Evolutionary conservation across 1,140 invertebrate genomes (phyloP), one percentile per base, ranked within the genome.

Genomic region (Philaenus spumarius): DNA sequence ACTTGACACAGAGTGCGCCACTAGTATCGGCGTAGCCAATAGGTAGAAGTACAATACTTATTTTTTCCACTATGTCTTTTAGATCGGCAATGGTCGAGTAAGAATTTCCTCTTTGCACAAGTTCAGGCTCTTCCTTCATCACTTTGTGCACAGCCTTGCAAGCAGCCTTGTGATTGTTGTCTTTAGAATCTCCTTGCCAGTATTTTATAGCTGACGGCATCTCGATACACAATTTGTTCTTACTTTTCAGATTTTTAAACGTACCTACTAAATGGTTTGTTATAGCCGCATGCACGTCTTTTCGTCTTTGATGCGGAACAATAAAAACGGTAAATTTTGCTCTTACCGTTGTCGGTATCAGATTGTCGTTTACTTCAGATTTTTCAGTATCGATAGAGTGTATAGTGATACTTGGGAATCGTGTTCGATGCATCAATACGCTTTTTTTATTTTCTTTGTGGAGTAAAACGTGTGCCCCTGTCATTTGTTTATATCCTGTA

Each of bases 301-400:
- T 23, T 2, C 15, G 30, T 20, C 5, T 53, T n/a, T 51, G 75
- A 66, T 84, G 70, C 0, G 82, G 81, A 2, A 84, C 82, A 47
- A 83, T 71, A 53, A 81, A 72, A 59, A 84, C 77, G 14, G 80
- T 82, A 67, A 84, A 84, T 64, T 84, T 85, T 30, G 26, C 26
- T 9, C 9, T 30, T 4, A 30, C 26, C 9, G 3, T 30, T 3
- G 26, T 30, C 26, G 26, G 26, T 30, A 30, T 30, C 26, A 30
- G 26, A 30, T 30, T 9, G 9, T 9, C n/a, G n/a, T n/a, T n/a
- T n/a, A n/a, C 26, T 30, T 3, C 26, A 4, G 26, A 3, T 30
- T 3, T 30, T 30, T 30, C 3, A 9, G 26, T 30, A 9, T 30
- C 26, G 3, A 86, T 82, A 48, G 80, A 79, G 67, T 82, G 81